Base-by-base conservation (phyloP, 2,797 vertebrate species). In the Columba guinea region DNA sequence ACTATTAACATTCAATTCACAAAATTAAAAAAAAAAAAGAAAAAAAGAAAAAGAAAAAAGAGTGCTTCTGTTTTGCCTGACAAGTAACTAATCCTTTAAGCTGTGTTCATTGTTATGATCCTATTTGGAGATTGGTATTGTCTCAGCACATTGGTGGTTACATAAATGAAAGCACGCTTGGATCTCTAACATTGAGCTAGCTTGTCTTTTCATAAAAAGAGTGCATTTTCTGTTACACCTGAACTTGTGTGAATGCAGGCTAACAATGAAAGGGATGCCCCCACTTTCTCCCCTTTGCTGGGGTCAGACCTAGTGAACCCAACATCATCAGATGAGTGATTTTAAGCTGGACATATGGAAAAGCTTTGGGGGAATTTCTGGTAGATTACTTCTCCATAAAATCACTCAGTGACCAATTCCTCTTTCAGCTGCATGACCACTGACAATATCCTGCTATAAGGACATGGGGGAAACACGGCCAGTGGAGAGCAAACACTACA, bases 11-110 rank as follows among this genome's bases (percentile, higher is more conserved):
- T 12, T 82, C 64, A 28, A 34, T 58, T 90, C 52, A 65, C 28
- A 19, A 51, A 64, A 35, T 12, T 44, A 37, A 68, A 32, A 22
- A 20, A 19, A 37, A 32, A 34, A 69, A 12, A n/a, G 89, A 89
- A 9, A 9, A 46, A 53, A 44, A n/a, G 19, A 46, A 27, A 34
- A 64, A 12, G n/a, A 9, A 10, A 41, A 53, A 48, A 34, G 22
- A 67, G 17, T 28, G 48, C 41, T 90, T 75, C 67, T 73, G 44
- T 75, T 95, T 71, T 85, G 71, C 81, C 84, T 80, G 80, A 95
- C 64, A 87, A 71, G 60, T 64, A 83, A 60, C 49, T 87, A 94
- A 96, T 92, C 77, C 86, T 80, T 90, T 94, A 94, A 94, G 58
- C 58, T 77, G 56, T 21, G 27, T 35, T 75, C 69, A 35, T 7